Conservation (phyloP, 2,113 vertebrate genomes). For the Rhadina sibilatrix region DNA sequence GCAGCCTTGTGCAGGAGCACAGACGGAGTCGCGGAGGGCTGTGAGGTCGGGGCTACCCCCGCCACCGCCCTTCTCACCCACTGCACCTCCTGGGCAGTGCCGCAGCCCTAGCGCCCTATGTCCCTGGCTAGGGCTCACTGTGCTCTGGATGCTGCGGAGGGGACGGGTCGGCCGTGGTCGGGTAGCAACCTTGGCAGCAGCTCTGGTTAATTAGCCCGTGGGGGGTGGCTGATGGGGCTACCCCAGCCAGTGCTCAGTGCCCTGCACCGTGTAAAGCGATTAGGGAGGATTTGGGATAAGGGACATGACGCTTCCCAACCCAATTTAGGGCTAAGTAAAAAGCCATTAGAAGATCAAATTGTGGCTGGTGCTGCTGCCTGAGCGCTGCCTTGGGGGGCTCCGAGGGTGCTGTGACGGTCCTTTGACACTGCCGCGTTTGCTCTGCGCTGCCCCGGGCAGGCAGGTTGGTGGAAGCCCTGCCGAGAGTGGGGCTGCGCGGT, state of each 20-base stretch:
- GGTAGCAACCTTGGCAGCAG: background rate
- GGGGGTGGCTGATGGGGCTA: background rate
- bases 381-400: background rate
- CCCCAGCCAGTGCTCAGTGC: background rate
- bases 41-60: background rate
- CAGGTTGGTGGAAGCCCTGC: background rate
- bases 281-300: conserved; percentile 24
- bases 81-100: background rate
- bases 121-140: background rate
- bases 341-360: background rate
- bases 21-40: fast-evolving
- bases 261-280: background rate
- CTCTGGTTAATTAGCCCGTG: background rate
- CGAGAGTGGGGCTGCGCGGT: background rate
- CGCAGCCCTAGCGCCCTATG: background rate
- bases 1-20: background rate
- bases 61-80: fast-evolving
- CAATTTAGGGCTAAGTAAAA: conserved; percentile 25
- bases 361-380: background rate
- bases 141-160: background rate
- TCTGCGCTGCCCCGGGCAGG: background rate
- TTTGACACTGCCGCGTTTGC: fast-evolving
- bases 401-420: background rate
- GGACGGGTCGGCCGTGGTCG: fast-evolving
- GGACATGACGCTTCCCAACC: conserved; percentile 9